Evolutionary conservation across 2,113 vertebrate genomes (phyloP).

Genomic region (rat (Rattus norvegicus)): GRCr8 NC_086019.1:180059001-180059500

Average conservation of each 20-base stretch:
- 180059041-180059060: not conserved
- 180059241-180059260: not conserved
- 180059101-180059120: not conserved
- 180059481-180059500: not conserved
- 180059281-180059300: constrained; percentile 46
- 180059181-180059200: not conserved
- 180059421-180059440: not conserved
- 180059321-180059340: not conserved
- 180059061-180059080: not conserved
- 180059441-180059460: not conserved
- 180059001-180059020: not conserved
- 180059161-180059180: not conserved
- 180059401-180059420: not conserved
- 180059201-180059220: too few species aligned
- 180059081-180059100: not conserved
- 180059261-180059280: constrained; percentile 11
- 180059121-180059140: not conserved
- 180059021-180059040: not conserved
- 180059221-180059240: not conserved
- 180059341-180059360: not conserved
- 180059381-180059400: not conserved
- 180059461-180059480: not conserved
- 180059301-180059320: not conserved
- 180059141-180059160: not conserved
- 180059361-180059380: not conserved